Evolutionary conservation across 2,113 vertebrate genomes (phyloP), one percentile per base, ranked within the genome.

Genomic region (Megaceryle torquata): DNA sequence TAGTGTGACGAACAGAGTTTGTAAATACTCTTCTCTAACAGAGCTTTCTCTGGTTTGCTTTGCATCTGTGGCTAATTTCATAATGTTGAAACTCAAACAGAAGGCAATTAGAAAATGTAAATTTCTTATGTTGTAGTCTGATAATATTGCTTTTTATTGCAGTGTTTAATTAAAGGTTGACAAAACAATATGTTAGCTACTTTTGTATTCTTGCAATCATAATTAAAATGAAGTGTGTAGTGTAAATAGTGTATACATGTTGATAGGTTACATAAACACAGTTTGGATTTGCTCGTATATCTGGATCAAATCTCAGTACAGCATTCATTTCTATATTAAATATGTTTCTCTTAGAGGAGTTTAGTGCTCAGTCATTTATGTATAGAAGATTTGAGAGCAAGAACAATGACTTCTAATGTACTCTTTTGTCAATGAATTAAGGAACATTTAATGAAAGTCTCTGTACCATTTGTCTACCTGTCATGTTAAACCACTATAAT

Each of bases 381-480:
- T 21, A 65, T 14, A 71, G 28, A 95, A 89, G 82, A 71, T 71
- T n/a, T 88, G 33, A 81, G 39, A 94, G 31, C 8, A 93, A n/a
- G 56, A 88, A 67, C 44, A 57, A 89, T 79, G 57, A 82, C 57
- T 93, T 88, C 37, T 81, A 88, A 71, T 78, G n/a, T 76, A 54
- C 29, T 93, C 46, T 87, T 88, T 93, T 92, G 65, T 93, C 71
- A 82, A 51, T 80, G 57, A 97, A 93, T 95, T 93, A 95, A 56
- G 18, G 48, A 79, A 83, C 17, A 92, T 95, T 92, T 96, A 93
- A 95, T 83, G 44, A 95, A 96, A 91, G 19, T 75, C 24, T 65
- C 26, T 88, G 33, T 74, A 89, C 31, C 51, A 82, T 97, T 95
- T 89, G 21, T 95, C 89, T 89, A 75, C 69, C n/a, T 95, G 64